Base-by-base conservation (phyloP, 2,113 vertebrate species). In the Prietella phreatophila region DNA sequence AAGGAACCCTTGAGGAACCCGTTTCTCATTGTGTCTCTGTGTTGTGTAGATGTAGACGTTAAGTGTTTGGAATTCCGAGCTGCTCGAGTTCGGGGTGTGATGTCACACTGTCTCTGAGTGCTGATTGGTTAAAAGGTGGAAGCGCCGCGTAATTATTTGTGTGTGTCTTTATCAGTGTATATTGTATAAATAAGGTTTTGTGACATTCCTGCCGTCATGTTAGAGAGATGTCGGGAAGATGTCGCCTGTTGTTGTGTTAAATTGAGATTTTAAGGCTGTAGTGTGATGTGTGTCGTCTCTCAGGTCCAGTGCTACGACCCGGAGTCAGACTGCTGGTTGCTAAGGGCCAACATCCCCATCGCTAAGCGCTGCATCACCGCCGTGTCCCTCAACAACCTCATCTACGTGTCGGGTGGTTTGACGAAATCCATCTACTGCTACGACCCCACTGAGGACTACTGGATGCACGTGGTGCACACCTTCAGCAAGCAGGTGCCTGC, bases 281-380 rank as follows among this genome's bases (percentile, higher is more conserved):
- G 36, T 50, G 56, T 63, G 53, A 76, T 36, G 10, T 7, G 2
- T 76, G 36, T 78, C 93, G 15, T 58, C 89, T 92, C 89, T 71
- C 95, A 99, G 98, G 98, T 99, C 91, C 98, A 99, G 86, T 99
- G 98, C 36, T 99, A 98, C 0, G 98, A 99, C 92, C 98, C 98
- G 8, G 97, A 98, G 89, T 93, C 93, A 14, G 95, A 99, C 87
- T 89, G 96, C 61, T 99, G 98, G 98, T 89, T 97, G 88, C 96
- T 99, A 67, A 96, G 98, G 87, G 97, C 98, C 80, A 97, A 96
- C 92, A 99, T 99, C 88, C 98, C 98, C 82, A 99, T 99, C 5
- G 98, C 98, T 56, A 99, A 98, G 92, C 96, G 98, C 61, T 99
- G 98, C 60, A 99, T 99, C 92, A 98, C 98, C 0, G 98, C 98